Evolutionary conservation across 2,113 vertebrate genomes (phyloP).

Genomic region (Scalopus aquaticus): DNA sequence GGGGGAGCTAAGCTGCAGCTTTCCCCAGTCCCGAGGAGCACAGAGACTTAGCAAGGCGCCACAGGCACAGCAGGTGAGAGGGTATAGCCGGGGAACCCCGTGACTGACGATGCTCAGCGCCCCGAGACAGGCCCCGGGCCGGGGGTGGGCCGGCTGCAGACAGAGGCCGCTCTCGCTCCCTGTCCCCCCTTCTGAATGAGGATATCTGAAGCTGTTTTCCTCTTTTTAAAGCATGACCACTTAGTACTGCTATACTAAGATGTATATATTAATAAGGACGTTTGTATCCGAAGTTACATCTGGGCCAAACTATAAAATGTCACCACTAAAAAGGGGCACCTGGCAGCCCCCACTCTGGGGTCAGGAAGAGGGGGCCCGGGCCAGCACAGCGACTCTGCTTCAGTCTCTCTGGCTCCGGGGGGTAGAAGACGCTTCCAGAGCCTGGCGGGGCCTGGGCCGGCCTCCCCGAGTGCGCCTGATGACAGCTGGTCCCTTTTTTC

Average conservation of each 20-base stretch:
- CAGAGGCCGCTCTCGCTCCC: not conserved
- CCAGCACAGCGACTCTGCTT: not conserved
- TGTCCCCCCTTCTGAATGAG: not conserved
- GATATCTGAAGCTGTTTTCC: not conserved
- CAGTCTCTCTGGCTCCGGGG: not conserved
- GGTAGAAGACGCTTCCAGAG: not conserved
- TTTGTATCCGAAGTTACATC: not conserved
- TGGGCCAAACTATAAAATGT: not conserved
- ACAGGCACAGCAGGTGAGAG: not conserved
- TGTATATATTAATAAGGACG: not conserved
- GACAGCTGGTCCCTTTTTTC: not conserved
- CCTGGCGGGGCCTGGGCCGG: not conserved
- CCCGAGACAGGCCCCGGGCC: not conserved
- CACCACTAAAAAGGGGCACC: not conserved
- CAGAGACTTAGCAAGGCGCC: not conserved
- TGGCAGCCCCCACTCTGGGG: not conserved
- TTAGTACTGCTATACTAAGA: not conserved
- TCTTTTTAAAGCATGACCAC: not conserved
- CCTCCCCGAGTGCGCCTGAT: accelerated
- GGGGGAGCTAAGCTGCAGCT: not conserved
- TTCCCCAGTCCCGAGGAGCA: no score
- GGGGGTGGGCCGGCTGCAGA: accelerated
- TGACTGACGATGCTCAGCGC: not conserved
- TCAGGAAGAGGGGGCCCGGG: not conserved
- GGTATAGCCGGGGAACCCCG: accelerated